Conservation (phyloP, 1,140 invertebrate genomes). For the Phymastichus coffea region DNA sequence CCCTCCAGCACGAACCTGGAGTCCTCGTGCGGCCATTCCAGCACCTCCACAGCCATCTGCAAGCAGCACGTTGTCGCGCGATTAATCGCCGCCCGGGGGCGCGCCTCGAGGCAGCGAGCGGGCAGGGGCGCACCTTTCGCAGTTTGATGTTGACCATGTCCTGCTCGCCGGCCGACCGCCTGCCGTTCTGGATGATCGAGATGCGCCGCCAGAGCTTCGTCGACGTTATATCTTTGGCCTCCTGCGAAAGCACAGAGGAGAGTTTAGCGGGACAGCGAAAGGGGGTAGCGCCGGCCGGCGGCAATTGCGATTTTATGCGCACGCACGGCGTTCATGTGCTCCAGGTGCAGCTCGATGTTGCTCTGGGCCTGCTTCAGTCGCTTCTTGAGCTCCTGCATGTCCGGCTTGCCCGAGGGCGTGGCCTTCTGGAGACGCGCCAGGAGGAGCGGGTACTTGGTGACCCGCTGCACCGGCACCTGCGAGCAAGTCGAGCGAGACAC, state of each 20-base stretch:
- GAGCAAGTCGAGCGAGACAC: conserved; percentile 23
- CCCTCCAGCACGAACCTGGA: conserved; percentile 86
- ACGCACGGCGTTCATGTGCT: conserved; percentile 86
- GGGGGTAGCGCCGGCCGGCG: not conserved
- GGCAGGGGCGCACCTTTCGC: conserved; percentile 63
- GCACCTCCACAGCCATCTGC: conserved; percentile 84
- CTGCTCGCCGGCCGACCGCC: conserved; percentile 72
- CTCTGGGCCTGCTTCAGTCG: conserved; percentile 81
- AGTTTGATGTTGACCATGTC: conserved; percentile 86
- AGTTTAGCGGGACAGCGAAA: too few relatives aligned
- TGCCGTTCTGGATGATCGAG: conserved; percentile 71
- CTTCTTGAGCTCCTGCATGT: conserved; percentile 74
- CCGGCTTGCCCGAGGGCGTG: conserved; percentile 65
- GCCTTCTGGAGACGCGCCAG: conserved; percentile 87
- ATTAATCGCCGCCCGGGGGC: too few relatives aligned
- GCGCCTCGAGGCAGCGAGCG: too few relatives aligned
- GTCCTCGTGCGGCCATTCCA: conserved; percentile 92
- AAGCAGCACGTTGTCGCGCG: not conserved
- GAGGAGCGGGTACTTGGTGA: conserved; percentile 90
- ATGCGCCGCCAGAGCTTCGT: conserved; percentile 88
- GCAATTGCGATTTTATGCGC: not conserved
- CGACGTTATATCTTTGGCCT: conserved; percentile 83
- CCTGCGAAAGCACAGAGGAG: conserved; percentile 56
- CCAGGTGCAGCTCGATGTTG: conserved; percentile 89
- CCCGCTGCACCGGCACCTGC: conserved; percentile 83